phyloP scores from a whole-genome alignment of 2,797 vertebrate species.

The Trachurus trachurus region DNA sequence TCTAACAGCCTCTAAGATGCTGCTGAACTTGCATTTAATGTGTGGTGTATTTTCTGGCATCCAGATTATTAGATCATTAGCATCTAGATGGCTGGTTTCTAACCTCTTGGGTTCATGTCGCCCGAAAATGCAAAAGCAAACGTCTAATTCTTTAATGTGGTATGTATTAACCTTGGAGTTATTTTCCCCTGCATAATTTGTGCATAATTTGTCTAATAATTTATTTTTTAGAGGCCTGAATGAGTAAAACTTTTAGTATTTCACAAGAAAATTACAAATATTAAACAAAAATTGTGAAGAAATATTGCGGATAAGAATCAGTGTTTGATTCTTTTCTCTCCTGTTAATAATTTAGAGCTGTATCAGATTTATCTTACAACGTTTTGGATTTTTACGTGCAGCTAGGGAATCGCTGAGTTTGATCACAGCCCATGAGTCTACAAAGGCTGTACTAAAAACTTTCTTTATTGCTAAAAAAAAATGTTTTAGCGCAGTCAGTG shows the following conservation, averaged over 20 bases:
- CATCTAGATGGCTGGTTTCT: neutral
- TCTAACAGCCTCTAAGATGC: neutral
- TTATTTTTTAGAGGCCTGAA: neutral
- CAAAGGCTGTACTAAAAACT: neutral
- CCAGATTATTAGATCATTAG: neutral
- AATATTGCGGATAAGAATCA: neutral
- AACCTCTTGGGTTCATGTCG: neutral
- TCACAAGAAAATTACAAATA: neutral
- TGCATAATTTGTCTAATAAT: constrained; percentile 2
- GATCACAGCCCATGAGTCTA: neutral
- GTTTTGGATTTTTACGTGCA: neutral
- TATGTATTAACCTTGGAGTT: neutral
- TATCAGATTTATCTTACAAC: neutral
- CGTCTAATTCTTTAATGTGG: neutral
- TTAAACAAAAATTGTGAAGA: neutral
- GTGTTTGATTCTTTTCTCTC: neutral
- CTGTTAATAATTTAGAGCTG: neutral
- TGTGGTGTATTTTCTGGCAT: neutral
- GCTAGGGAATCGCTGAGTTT: neutral
- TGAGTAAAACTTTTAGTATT: neutral
- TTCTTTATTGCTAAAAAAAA: neutral
- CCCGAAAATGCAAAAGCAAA: neutral
- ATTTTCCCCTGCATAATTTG: neutral
- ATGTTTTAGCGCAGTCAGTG: neutral
- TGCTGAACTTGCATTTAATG: neutral